phyloP scores from a whole-genome alignment of 2,113 vertebrate species.

The Gambusia affinis region DNA sequence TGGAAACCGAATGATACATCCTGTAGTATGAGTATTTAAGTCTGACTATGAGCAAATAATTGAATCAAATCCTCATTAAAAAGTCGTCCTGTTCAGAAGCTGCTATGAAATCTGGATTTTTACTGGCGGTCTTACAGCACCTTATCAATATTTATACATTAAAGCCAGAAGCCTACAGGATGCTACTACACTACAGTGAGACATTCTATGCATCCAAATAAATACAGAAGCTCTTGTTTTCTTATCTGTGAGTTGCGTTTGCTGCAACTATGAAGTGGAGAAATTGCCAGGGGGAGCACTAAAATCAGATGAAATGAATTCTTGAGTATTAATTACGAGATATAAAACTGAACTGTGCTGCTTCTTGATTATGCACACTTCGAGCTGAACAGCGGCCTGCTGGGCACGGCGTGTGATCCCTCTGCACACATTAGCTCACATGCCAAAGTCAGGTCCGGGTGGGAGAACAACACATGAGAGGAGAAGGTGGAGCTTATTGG shows the following conservation, averaged over 20 bases:
- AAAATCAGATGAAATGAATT: conserved; percentile 59
- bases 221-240: background rate
- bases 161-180: background rate
- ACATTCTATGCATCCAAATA: background rate
- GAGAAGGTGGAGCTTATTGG: background rate
- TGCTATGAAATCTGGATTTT: background rate
- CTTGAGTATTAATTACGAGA: conserved; percentile 58
- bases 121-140: background rate
- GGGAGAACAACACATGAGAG: conserved; percentile 1
- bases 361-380: conserved; percentile 60
- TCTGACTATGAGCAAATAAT: background rate
- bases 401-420: conserved; percentile 35
- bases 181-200: no score
- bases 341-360: conserved; percentile 54
- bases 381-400: conserved; percentile 36
- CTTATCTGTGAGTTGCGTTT: background rate
- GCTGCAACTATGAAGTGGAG: conserved; percentile 1
- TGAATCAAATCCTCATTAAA: background rate
- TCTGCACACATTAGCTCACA: conserved; percentile 40
- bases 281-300: conserved; percentile 44
- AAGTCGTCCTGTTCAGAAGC: background rate
- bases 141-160: conserved; percentile 5
- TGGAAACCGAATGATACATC: background rate
- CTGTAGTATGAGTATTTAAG: background rate
- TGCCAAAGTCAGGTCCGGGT: conserved; percentile 31